Percentiles rank a stretch among this genome's conserved stretches.
These are phyloP conservation scores for Rotaria sp. DNA, from an alignment of 2,888 invertebrate genomes.

Conservation along the genomic window DNA sequence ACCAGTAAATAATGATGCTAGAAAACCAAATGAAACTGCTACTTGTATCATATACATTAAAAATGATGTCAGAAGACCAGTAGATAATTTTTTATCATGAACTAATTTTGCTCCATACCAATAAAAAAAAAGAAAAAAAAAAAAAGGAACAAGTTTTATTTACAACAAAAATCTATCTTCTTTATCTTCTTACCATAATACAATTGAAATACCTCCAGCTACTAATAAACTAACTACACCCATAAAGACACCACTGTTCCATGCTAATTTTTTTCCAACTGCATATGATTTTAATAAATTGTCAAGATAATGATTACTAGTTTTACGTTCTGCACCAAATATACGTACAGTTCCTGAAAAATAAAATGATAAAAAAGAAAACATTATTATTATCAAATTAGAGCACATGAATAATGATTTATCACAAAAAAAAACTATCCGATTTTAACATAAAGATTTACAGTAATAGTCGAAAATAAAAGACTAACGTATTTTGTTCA, in stretches of 20 bases:
- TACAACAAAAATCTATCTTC: not conserved
- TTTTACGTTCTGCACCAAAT: conserved; percentile 49
- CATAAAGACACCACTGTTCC: conserved; percentile 46
- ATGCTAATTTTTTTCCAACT: conserved; percentile 49
- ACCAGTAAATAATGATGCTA: conserved; percentile 51
- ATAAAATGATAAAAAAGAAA: not conserved
- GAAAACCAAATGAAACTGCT: conserved; percentile 49
- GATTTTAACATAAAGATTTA: no score
- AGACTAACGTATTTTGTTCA: no score
- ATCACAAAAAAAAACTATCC: no score
- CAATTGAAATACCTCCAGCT: conserved; percentile 48
- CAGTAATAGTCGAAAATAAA: no score
- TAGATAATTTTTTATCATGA: conserved; percentile 47
- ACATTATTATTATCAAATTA: no score
- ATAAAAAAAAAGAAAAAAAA: not conserved
- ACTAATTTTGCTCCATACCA: conserved; percentile 53
- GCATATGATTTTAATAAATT: conserved; percentile 49
- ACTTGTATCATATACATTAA: conserved; percentile 53
- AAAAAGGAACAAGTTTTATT: not conserved
- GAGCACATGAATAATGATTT: no score
- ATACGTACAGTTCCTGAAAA: conserved; percentile 48
- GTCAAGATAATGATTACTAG: conserved; percentile 44
- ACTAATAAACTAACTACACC: conserved; percentile 48
- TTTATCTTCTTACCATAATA: conserved; percentile 45
- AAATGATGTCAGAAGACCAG: conserved; percentile 52